These are phyloP conservation scores for Chitala chitala DNA, from an alignment of 2,113 vertebrate species.

Conservation along the genomic window DNA sequence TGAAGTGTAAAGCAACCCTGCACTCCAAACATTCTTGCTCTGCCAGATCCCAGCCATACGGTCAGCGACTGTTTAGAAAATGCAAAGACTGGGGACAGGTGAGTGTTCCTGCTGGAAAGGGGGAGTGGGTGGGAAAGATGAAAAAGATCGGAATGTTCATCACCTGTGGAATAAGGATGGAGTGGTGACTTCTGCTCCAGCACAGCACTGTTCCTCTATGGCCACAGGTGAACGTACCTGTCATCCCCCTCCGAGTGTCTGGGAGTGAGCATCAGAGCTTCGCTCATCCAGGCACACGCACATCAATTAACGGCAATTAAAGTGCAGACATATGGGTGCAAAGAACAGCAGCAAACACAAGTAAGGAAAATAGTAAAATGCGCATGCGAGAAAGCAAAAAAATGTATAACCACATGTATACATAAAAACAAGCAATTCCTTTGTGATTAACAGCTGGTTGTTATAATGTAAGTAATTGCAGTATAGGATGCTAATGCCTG, in stretches of 20 bases:
- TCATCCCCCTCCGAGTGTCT: background rate
- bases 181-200: background rate
- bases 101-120: no score
- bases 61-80: no score
- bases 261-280: background rate
- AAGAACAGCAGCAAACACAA: background rate
- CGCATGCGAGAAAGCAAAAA: background rate
- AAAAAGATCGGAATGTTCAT: no score
- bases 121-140: no score
- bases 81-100: background rate
- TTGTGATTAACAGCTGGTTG: slow-evolving; percentile 64
- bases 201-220: background rate
- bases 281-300: no score
- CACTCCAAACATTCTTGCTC: background rate
- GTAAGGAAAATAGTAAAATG: slow-evolving; percentile 13
- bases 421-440: slow-evolving; percentile 41
- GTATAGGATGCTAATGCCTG: slow-evolving; percentile 65
- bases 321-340: background rate
- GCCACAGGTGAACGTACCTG: no score
- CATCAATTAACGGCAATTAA: slow-evolving; percentile 34
- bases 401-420: background rate
- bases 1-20: background rate
- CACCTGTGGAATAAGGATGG: no score
- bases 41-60: no score
- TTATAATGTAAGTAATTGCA: slow-evolving; percentile 68